phyloP scores from a whole-genome alignment of 2,888 invertebrate species.

The Clusia tigrina region DNA sequence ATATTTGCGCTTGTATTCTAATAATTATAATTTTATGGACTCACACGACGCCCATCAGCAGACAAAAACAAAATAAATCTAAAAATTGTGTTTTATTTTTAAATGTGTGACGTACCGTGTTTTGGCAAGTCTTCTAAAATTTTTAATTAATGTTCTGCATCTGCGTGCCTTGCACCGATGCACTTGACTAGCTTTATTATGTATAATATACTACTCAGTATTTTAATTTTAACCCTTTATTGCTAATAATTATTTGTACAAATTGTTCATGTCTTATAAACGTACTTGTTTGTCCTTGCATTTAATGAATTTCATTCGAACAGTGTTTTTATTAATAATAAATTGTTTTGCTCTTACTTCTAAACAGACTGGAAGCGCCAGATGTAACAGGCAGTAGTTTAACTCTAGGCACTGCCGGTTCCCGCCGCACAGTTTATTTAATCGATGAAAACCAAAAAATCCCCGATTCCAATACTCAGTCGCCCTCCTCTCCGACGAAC shows the following conservation, averaged over 20 bases:
- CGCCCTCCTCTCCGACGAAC: slow-evolving; percentile 28
- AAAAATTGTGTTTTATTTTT: too few species aligned
- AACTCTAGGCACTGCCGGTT: slow-evolving; percentile 81
- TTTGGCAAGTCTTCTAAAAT: too few species aligned
- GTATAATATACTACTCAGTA: too few species aligned
- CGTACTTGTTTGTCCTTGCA: not conserved
- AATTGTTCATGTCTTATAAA: not conserved
- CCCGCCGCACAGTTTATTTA: slow-evolving; percentile 83
- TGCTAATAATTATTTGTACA: not conserved
- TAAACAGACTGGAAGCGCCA: slow-evolving; percentile 60
- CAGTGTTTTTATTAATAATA: not conserved
- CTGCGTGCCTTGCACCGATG: not conserved
- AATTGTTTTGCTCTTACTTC: not conserved
- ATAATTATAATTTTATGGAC: slow-evolving; percentile 26
- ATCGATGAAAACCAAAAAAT: slow-evolving; percentile 72
- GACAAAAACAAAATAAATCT: not conserved
- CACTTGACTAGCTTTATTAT: not conserved
- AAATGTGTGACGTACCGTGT: too few species aligned
- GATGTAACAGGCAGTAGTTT: slow-evolving; percentile 68
- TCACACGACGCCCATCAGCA: slow-evolving; percentile 24
- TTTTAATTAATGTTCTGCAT: slow-evolving; percentile 14
- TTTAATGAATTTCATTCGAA: not conserved
- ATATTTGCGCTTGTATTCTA: slow-evolving; percentile 5
- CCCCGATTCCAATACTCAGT: slow-evolving; percentile 60
- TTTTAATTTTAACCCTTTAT: slow-evolving; percentile 9